These are phyloP conservation scores for Metaphire vulgaris DNA, from an alignment of 1,140 invertebrate genomes.

Conservation along the genomic window DNA sequence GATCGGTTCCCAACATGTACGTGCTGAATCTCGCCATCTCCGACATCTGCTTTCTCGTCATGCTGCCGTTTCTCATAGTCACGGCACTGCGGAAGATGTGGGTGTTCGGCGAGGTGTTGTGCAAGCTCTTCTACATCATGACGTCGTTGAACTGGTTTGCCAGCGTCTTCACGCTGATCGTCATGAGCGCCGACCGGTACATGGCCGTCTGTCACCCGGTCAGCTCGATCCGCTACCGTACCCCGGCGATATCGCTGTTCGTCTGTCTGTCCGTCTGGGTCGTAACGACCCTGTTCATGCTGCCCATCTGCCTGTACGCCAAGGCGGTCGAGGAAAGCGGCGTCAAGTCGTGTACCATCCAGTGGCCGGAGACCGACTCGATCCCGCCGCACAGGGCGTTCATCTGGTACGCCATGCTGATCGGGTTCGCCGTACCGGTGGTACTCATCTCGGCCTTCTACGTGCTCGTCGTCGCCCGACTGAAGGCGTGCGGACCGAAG, in stretches of 20 bases:
- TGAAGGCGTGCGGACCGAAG: slow-evolving; percentile 56
- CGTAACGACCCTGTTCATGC: slow-evolving; percentile 58
- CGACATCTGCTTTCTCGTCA: slow-evolving; percentile 87
- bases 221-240: slow-evolving; percentile 63
- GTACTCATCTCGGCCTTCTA: slow-evolving; percentile 90
- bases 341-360: slow-evolving; percentile 37
- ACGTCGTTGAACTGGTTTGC: slow-evolving; percentile 94
- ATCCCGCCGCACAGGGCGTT: slow-evolving; percentile 47
- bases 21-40: slow-evolving; percentile 91
- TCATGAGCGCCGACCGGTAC: slow-evolving; percentile 94
- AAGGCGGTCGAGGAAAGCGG: slow-evolving; percentile 26
- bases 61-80: slow-evolving; percentile 82
- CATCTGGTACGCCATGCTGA: slow-evolving; percentile 72
- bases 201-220: slow-evolving; percentile 94
- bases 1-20: slow-evolving; percentile 94
- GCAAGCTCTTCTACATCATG: slow-evolving; percentile 75
- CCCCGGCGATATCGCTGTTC: slow-evolving; percentile 44
- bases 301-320: slow-evolving; percentile 84
- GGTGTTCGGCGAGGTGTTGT: slow-evolving; percentile 84
- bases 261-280: slow-evolving; percentile 53
- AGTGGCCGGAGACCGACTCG: slow-evolving; percentile 41
- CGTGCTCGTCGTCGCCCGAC: slow-evolving; percentile 79
- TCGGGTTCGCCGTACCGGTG: slow-evolving; percentile 87
- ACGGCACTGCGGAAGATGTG: slow-evolving; percentile 65
- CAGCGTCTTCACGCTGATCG: slow-evolving; percentile 82